These are phyloP conservation scores for Dasyprocta punctata DNA, from an alignment of 2,113 vertebrate species.

Conservation along the genomic window DNA sequence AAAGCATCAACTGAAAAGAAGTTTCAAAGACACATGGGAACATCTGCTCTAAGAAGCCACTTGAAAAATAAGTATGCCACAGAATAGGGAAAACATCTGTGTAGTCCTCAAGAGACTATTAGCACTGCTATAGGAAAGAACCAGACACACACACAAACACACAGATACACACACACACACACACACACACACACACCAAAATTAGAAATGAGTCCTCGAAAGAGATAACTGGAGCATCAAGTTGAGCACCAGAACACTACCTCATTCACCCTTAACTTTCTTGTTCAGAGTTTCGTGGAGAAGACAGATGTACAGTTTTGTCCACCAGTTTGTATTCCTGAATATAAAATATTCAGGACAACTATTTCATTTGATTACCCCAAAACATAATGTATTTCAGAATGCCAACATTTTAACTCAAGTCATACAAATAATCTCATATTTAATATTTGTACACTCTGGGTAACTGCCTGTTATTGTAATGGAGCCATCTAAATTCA, in stretches of 20 bases:
- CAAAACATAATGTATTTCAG: neutral
- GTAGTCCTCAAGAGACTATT: slow-evolving; percentile 66
- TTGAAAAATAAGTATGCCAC: slow-evolving; percentile 85
- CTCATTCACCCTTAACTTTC: neutral
- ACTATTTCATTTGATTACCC: neutral
- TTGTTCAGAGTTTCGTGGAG: neutral
- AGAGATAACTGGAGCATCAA: neutral
- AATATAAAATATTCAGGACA: neutral
- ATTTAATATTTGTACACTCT: neutral
- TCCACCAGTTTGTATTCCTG: neutral
- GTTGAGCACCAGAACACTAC: neutral
- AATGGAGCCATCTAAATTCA: neutral
- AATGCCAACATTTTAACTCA: slow-evolving; percentile 14
- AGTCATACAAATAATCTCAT: neutral
- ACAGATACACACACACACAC: neutral
- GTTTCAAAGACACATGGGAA: slow-evolving; percentile 80
- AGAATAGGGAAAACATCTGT: slow-evolving; percentile 85
- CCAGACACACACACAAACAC: neutral
- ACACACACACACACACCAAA: neutral
- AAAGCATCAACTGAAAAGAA: slow-evolving; percentile 64
- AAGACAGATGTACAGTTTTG: neutral
- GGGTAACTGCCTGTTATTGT: neutral
- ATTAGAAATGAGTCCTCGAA: slow-evolving; percentile 15
- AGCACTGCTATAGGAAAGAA: slow-evolving; percentile 39
- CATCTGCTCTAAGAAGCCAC: slow-evolving; percentile 86